These are phyloP conservation scores for Unio delphinus DNA, from an alignment of 2,888 invertebrate species.

Conservation along the genomic window DNA sequence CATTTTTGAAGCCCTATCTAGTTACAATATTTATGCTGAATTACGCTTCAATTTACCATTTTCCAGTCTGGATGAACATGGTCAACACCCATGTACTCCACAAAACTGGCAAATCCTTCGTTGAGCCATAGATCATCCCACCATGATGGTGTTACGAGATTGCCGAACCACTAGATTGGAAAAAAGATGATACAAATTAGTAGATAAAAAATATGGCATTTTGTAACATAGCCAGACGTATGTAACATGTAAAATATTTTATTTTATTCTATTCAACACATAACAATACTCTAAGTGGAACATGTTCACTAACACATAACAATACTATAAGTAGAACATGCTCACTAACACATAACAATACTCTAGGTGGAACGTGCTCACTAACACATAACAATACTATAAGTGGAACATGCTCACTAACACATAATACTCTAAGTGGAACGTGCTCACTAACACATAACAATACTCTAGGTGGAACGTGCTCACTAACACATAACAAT, in stretches of 20 bases:
- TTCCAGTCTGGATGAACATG: slow-evolving; percentile 84
- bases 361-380: no score
- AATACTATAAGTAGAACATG: no score
- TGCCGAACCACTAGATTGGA: slow-evolving; percentile 70
- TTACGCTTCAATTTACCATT: slow-evolving; percentile 72
- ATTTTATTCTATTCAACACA: neutral
- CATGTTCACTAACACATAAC: no score
- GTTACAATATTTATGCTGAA: neutral
- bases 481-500: no score
- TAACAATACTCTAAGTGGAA: no score
- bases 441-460: no score
- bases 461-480: no score
- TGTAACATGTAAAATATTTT: neutral
- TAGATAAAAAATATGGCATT: neutral
- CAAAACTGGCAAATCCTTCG: slow-evolving; percentile 88
- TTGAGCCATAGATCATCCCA: slow-evolving; percentile 93
- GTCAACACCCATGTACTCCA: slow-evolving; percentile 81
- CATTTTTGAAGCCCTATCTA: no score
- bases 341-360: no score
- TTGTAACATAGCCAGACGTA: neutral
- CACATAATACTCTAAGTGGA: no score
- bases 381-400: no score
- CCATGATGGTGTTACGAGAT: slow-evolving; percentile 89
- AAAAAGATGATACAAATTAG: neutral
- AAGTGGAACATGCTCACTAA: no score